Base-by-base conservation (phyloP, 1,140 invertebrate species). In the Pogonomyrmex californicus region DNA sequence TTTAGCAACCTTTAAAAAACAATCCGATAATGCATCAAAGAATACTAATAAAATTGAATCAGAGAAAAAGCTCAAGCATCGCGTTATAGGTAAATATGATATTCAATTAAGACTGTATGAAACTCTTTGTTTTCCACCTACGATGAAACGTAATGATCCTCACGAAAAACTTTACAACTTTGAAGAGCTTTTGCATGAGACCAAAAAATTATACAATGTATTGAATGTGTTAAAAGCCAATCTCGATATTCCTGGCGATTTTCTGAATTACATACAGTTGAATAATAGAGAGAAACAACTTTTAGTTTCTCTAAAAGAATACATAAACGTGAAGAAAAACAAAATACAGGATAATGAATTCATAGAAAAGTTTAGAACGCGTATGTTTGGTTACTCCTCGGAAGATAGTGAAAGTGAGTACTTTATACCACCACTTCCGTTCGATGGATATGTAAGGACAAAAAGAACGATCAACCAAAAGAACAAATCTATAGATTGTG, bases 351-450 rank as follows among this genome's bases (percentile, higher is more conserved):
- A 73, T 4, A 10, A 23, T 12, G 51, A 86, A 38, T 2, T 87
- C 1, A 51, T 93, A 12, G 92, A 94, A 68, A 41, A 60, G 0
- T 87, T 85, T 12, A 90, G 91, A 44, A 14, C 56, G 14, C 60
- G 58, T 44, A 95, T 95, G 94, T 95, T 95, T 78, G 92, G 92
- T 49, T 6, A 2, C 6, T 7, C n/a, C 47, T 7, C 36, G 4
- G n/a, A 81, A 56, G 23, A 66, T 56, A 71, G 85, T 33, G 23
- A 81, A 12, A 17, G 7, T 17, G 77, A 70, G 47, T 66, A 56
- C 14, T 94, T 92, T 63, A 78, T 93, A 73, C 92, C 94, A 9
- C 93, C 94, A 30, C 56, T 88, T 47, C 93, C 93, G 0, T 95
- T 93, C 75, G 78, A 82, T 4, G 79, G 58, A 60, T 7, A 70